Conservation (phyloP, 1,140 invertebrate species). For the Mya arenaria region DNA sequence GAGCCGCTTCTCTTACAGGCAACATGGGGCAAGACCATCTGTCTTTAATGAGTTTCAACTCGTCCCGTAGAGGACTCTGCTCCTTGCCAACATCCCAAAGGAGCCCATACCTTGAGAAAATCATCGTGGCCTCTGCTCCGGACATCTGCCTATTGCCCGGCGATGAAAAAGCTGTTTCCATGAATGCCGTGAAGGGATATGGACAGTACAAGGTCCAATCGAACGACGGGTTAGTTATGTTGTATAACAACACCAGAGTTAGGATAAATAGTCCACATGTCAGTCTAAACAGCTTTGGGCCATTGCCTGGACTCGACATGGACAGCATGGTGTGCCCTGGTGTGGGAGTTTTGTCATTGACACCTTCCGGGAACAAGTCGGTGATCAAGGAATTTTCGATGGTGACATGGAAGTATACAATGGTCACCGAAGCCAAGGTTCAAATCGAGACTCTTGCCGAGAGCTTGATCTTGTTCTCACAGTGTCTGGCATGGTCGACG, state of each 20-base stretch:
- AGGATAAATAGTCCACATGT: slow-evolving; percentile 6
- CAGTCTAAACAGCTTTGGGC: slow-evolving; percentile 25
- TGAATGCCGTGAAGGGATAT: slow-evolving; percentile 14
- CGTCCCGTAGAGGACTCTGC: neutral
- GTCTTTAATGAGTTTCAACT: neutral
- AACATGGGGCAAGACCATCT: neutral
- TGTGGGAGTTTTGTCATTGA: slow-evolving; percentile 5
- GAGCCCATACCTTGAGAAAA: neutral
- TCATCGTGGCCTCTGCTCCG: neutral
- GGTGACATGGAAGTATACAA: slow-evolving; percentile 27
- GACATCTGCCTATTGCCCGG: slow-evolving; percentile 37
- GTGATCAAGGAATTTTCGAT: slow-evolving; percentile 35
- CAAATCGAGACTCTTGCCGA: slow-evolving; percentile 12
- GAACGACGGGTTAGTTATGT: slow-evolving; percentile 3
- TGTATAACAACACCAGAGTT: slow-evolving; percentile 7
- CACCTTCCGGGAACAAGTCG: neutral
- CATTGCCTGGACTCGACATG: slow-evolving; percentile 8
- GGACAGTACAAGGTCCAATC: neutral
- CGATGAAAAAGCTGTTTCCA: slow-evolving; percentile 13
- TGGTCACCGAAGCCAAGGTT: neutral
- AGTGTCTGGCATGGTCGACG: slow-evolving; percentile 6
- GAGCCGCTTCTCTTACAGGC: no score
- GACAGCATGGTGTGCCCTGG: slow-evolving; percentile 15
- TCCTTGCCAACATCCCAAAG: neutral
- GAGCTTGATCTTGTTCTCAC: slow-evolving; percentile 23